Percentiles rank a stretch among this genome's conserved stretches.
Evolutionary conservation across 2,797 vertebrate species (phyloP).

Genomic region (Hozukius guyotensis): DNA sequence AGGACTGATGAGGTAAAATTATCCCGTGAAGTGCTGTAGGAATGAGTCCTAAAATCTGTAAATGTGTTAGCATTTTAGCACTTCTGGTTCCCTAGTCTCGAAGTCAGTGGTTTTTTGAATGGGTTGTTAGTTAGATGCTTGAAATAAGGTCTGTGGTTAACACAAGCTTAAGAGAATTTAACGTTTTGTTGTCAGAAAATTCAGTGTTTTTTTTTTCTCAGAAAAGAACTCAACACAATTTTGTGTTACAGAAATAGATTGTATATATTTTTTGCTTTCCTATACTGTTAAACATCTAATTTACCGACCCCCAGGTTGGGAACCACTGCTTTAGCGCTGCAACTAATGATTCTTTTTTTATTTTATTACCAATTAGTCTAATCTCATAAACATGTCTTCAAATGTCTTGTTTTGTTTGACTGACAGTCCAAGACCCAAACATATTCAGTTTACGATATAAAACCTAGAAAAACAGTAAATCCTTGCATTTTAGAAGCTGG

Average conservation of each 20-base stretch:
- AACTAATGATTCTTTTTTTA: background rate
- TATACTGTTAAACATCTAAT: background rate
- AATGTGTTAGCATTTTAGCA: too few relatives aligned
- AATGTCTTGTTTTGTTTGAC: background rate
- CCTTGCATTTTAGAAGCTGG: background rate
- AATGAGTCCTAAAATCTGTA: too few relatives aligned
- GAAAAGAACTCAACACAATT: rapidly evolving
- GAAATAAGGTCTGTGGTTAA: too few relatives aligned
- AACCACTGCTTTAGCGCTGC: background rate
- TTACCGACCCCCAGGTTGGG: background rate
- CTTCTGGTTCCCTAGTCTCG: too few relatives aligned
- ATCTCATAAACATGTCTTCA: too few relatives aligned
- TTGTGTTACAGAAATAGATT: background rate
- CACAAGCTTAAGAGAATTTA: too few relatives aligned
- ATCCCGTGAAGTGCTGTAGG: background rate
- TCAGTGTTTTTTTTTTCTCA: background rate
- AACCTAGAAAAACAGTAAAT: background rate
- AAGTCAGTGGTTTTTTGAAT: too few relatives aligned
- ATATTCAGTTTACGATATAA: background rate
- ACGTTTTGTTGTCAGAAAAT: background rate
- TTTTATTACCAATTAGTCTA: background rate
- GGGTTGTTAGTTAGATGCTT: too few relatives aligned
- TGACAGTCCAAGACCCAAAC: background rate
- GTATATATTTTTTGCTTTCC: background rate
- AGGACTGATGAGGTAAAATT: background rate